Percentiles rank a stretch among this genome's conserved stretches.
Conservation (phyloP, 2,113 vertebrate genomes). For the Centropus unirufus region DNA sequence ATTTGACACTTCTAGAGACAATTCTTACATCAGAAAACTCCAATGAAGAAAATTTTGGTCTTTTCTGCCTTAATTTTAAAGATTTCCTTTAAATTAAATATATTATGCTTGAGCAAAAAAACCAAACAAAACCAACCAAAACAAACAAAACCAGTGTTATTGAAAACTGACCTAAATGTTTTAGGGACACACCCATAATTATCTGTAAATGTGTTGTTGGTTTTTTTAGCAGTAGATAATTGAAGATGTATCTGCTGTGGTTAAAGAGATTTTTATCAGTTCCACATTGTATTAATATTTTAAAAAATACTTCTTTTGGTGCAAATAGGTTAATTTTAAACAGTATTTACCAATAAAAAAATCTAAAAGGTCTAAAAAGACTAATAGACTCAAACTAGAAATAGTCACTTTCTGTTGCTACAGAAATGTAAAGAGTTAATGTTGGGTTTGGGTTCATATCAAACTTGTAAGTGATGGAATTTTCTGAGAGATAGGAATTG, state of each 20-base stretch:
- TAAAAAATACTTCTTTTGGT: not conserved
- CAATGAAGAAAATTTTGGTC: not conserved
- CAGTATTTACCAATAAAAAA: not conserved
- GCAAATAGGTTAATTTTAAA: not conserved
- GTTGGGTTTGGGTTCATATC: not conserved
- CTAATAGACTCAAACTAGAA: not conserved
- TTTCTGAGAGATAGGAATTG: not conserved
- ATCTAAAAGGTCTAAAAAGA: not conserved
- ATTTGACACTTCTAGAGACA: not conserved
- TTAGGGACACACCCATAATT: not conserved
- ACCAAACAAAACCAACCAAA: no score
- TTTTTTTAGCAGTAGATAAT: not conserved
- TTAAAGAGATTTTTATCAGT: not conserved
- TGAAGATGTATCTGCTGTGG: not conserved
- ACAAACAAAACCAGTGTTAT: not conserved
- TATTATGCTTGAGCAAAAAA: not conserved
- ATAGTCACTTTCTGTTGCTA: not conserved
- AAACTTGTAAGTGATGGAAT: not conserved
- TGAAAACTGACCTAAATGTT: not conserved
- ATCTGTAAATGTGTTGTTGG: not conserved
- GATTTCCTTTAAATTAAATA: not conserved
- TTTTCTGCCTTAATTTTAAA: not conserved
- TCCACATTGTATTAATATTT: not conserved
- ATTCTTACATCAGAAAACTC: not conserved
- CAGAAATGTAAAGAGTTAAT: not conserved